Evolutionary conservation across 1,140 invertebrate species (phyloP).

Genomic region (Ceratosolen fusciceps): DNA sequence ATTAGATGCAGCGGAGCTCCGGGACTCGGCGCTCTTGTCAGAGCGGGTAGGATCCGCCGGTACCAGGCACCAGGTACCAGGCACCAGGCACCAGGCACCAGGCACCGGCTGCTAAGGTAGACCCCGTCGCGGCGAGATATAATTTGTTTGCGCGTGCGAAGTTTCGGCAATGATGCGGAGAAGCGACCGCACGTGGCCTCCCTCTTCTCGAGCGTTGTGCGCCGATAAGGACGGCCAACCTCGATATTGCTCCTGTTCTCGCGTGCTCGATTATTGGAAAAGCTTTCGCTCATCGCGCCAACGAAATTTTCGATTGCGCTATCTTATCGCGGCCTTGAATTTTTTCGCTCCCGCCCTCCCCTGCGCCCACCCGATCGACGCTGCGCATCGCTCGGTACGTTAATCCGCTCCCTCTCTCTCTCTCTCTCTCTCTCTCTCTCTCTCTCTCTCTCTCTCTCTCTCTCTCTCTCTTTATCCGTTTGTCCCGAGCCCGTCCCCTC

Average conservation of each 20-base stretch:
- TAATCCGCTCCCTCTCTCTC: not conserved
- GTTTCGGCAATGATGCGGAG: not conserved
- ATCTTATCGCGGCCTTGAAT: slow-evolving; percentile 49
- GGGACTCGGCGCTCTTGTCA: too few species aligned
- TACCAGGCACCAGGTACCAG: too few species aligned
- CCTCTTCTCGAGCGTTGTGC: slow-evolving; percentile 7
- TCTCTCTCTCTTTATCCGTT: not conserved
- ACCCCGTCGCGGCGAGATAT: slow-evolving; percentile 2
- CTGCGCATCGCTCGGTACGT: not conserved
- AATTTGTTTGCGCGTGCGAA: slow-evolving; percentile 4
- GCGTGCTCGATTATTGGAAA: slow-evolving; percentile 3
- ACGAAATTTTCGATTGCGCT: slow-evolving; percentile 35
- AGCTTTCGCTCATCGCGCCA: slow-evolving; percentile 8
- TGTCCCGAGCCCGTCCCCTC: too few species aligned
- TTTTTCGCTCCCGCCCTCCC: slow-evolving; percentile 20
- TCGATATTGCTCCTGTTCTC: not conserved
- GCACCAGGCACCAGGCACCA: too few species aligned
- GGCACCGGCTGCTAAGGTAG: too few species aligned
- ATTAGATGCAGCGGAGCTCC: too few species aligned
- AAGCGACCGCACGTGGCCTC: slow-evolving; percentile 38
- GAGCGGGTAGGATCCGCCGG: too few species aligned
- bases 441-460: not conserved
- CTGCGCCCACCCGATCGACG: not conserved
- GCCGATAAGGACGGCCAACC: slow-evolving; percentile 13
- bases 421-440: not conserved